Percentiles rank a stretch among this genome's conserved stretches.
Evolutionary conservation across 1,140 invertebrate species (phyloP).

Genomic region (Ylistrum balloti): DNA sequence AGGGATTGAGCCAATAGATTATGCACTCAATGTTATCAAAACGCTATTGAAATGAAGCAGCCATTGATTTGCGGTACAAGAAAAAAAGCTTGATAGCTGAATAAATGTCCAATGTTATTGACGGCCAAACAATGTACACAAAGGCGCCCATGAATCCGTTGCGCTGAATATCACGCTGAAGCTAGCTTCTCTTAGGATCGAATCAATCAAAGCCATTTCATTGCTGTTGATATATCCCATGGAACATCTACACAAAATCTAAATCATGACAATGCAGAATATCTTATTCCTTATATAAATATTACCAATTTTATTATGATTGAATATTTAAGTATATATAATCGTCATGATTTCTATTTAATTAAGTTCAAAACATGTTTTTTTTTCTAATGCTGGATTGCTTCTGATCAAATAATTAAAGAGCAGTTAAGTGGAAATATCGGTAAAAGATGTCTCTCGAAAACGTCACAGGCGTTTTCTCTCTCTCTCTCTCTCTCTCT

Average conservation of each 20-base stretch:
- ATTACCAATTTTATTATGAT: no score
- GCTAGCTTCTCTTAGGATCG: not conserved
- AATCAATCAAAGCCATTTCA: not conserved
- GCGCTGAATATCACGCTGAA: not conserved
- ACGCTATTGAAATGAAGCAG: not conserved
- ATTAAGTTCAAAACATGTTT: no score
- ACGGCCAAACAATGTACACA: not conserved
- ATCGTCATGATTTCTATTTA: no score
- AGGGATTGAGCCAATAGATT: not conserved
- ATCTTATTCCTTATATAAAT: no score
- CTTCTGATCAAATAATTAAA: no score
- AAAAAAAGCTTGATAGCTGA: not conserved
- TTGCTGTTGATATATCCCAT: not conserved
- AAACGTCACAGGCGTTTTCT: no score
- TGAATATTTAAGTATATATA: no score
- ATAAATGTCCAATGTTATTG: not conserved
- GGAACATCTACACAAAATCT: not conserved
- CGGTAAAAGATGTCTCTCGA: no score
- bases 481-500: no score
- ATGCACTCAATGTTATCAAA: not conserved
- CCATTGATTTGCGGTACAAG: not conserved
- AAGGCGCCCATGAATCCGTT: not conserved
- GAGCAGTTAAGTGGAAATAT: no score
- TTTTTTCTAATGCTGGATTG: no score
- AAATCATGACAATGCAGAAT: no score